Evolutionary conservation across 2,888 invertebrate species (phyloP), one percentile per base, ranked within the genome.

Genomic region (Chaetogeoica ovagalla): DNA sequence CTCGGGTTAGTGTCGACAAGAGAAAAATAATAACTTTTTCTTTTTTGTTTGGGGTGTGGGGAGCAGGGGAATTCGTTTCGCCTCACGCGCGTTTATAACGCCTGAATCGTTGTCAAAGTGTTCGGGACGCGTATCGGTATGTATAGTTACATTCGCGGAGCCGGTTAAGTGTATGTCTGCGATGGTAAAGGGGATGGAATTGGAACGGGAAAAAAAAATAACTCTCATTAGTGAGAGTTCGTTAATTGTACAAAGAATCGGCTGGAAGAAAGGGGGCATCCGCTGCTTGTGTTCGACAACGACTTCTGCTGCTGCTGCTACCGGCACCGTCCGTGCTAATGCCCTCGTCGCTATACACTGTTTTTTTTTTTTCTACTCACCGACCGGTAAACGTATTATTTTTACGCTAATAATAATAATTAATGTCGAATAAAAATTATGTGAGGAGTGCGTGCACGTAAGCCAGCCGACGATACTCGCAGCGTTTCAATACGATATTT

Each of bases 221-320:
- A 69, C 9, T 71, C 79, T 79, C 79, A 71, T 79, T 79, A 79
- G 62, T 69, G 55, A 43, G 79, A 79, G 79, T 71, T 79, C 39
- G 63, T 79, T 79, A 71, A 79, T 79, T 79, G 79, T 60, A 79
- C 79, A 71, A 76, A 76, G 75, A 68, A 30, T 43, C 55, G 17
- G 55, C 30, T 30, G 30, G 39, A 17, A 66, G 4, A 48, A 71
- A 71, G 79, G 63, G 79, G 79, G 63, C 19, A 23, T 8, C 8
- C 62, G 52, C 21, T 39, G 39, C 55, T 52, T 30, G 72, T 13
- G 48, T 59, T 68, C 55, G 6, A 73, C 65, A 11, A 59, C 75
- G 55, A 57, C 65, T 74, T 15, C 72, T 52, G 52, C 52, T 23
- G 59, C 39, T 71, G 39, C 70, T 71, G 71, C 17, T 52, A 37